Conservation (phyloP, 2,888 invertebrate species). For the Poecilus cupreus region DNA sequence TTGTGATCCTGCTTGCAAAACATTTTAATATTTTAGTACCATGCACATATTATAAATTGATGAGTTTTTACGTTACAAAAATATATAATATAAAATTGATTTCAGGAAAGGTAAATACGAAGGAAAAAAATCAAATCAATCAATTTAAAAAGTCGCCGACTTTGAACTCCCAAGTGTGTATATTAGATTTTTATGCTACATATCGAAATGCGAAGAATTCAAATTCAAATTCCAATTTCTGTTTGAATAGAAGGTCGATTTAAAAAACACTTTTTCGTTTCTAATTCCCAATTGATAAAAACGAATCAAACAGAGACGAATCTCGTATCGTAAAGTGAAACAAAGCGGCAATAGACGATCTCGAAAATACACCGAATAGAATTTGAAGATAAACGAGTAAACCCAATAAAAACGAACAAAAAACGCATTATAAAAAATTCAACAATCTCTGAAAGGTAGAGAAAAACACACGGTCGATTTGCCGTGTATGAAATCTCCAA, state of each 20-base stretch:
- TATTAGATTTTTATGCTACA: too few species aligned
- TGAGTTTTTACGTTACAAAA: not conserved
- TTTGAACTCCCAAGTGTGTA: not conserved
- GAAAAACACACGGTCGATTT: constrained; percentile 29
- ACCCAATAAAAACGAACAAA: constrained; percentile 39
- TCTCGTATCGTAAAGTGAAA: not conserved
- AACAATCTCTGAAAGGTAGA: constrained; percentile 48
- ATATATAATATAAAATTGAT: not conserved
- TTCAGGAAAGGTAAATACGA: not conserved
- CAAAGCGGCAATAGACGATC: not conserved
- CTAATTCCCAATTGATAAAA: not conserved
- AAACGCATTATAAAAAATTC: constrained; percentile 50
- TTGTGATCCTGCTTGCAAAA: too few species aligned
- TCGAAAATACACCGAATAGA: not conserved
- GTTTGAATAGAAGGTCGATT: not conserved
- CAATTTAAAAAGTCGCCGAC: not conserved
- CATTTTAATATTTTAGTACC: too few species aligned
- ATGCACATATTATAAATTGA: too few species aligned
- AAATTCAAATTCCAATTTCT: not conserved
- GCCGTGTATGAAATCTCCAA: constrained; percentile 37
- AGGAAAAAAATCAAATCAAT: not conserved
- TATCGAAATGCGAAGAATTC: not conserved
- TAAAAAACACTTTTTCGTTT: not conserved
- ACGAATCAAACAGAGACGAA: not conserved
- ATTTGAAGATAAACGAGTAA: not conserved